Evolutionary conservation across 1,140 invertebrate species (phyloP).

Genomic region (Hestina assimilis): DNA sequence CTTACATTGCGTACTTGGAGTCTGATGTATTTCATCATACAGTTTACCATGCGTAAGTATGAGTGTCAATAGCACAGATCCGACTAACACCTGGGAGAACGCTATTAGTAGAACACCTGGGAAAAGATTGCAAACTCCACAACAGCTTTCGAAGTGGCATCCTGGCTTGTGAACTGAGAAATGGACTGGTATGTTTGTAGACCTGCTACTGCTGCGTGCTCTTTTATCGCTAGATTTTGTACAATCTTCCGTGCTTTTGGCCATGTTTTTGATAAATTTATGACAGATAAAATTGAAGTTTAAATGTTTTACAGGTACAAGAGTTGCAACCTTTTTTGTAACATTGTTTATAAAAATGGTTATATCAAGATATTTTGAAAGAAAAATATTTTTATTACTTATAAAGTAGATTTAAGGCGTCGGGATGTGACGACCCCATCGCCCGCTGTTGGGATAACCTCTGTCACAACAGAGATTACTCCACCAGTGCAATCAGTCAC

Average conservation of each 20-base stretch:
- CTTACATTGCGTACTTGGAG: slow-evolving; percentile 50
- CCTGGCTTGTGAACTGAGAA: slow-evolving; percentile 63
- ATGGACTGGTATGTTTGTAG: slow-evolving; percentile 44
- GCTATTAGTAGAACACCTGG: slow-evolving; percentile 63
- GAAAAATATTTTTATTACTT: no score
- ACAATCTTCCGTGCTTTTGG: slow-evolving; percentile 46
- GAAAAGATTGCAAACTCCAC: slow-evolving; percentile 65
- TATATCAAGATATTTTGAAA: no score
- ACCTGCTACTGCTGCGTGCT: slow-evolving; percentile 33
- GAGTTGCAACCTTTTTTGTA: no score
- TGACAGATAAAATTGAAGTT: no score
- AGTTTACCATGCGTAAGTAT: slow-evolving; percentile 52
- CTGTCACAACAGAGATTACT: no score
- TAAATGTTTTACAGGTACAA: no score
- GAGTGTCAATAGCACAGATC: slow-evolving; percentile 55
- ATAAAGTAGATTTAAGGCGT: no score
- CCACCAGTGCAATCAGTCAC: no score
- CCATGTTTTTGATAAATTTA: slow-evolving; percentile 28
- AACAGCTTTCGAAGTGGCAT: slow-evolving; percentile 67
- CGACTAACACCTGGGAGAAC: slow-evolving; percentile 59
- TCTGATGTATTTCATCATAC: slow-evolving; percentile 65
- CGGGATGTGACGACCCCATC: no score
- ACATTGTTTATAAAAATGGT: no score
- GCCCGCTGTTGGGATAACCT: no score
- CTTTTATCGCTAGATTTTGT: slow-evolving; percentile 44